A percentile compares a stretch with the other conserved stretches of the same genome.
Conservation (phyloP, 2,113 vertebrate species). For the Okapia johnstoni region DNA sequence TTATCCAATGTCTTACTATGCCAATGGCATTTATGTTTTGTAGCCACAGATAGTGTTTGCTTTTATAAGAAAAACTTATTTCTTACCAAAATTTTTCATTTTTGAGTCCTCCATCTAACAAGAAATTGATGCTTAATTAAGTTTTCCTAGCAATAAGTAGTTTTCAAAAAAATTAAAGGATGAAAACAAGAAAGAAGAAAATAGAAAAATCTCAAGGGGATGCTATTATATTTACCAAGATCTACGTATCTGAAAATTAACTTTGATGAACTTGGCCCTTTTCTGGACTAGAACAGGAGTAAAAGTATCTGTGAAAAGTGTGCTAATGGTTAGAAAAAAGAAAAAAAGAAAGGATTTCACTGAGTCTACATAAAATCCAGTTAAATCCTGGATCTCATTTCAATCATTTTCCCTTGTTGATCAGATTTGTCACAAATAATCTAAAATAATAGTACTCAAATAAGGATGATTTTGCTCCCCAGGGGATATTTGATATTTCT, state of each 20-base stretch:
- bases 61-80: neutral
- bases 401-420: neutral
- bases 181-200: neutral
- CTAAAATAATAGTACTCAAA: neutral
- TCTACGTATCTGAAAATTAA: neutral
- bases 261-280: neutral
- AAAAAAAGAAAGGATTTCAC: neutral
- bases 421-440: neutral
- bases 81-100: neutral
- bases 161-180: neutral
- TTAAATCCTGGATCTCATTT: neutral
- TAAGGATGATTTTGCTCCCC: neutral
- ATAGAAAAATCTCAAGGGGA: neutral
- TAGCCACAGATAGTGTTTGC: neutral
- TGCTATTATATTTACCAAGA: neutral
- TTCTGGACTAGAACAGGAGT: neutral
- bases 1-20: neutral
- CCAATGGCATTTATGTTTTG: neutral
- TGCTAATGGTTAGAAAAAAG: neutral
- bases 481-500: neutral
- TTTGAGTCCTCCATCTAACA: neutral
- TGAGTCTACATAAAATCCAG: neutral
- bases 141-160: neutral
- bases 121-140: neutral
- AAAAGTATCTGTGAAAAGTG: neutral